Base-by-base conservation (phyloP, 2,888 invertebrate genomes). In the Choreutis nemorana region DNA sequence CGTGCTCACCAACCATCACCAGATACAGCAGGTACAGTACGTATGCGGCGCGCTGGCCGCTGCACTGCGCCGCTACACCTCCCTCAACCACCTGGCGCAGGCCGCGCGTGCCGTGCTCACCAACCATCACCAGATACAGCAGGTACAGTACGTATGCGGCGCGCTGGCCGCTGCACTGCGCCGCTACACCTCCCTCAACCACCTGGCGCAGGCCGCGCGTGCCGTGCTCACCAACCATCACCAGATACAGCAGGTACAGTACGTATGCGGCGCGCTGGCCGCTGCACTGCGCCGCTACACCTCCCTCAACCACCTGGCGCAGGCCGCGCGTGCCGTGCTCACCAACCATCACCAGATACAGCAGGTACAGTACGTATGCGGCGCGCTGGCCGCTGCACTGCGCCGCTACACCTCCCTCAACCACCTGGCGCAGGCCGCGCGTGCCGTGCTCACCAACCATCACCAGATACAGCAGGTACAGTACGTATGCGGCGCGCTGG, bases 161-260 rank as follows among this genome's bases (percentile, higher is more conserved):
- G n/a, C n/a, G n/a, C n/a, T n/a, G n/a, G n/a, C n/a, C n/a, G n/a
- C n/a, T n/a, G n/a, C n/a, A n/a, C 61, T 95, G 45, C 82, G 94
- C 26, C 86, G 94, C 26, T 95, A 95, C 68, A 96, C 95, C 9
- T 94, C 94, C 1, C 72, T 96, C 20, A 95, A 96, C 71, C 96
- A 96, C 68, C 78, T 96, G 52, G 94, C 95, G 18, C 87, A 89
- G 59, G 91, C 93, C 26, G 94, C 95, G 1, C 81, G 94, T 24
- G 93, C 94, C 16, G 95, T 96, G 9, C 81, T 96, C 29, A 91
- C 92, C 62, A 95, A 95, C 64, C 86, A 89, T 44, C 86, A 89
- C 42, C 94, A 95, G 73, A 94, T 95, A 44, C 85, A 87, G 45
- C 94, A 94, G 78, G 95, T 96, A 95, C 73, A n/a, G n/a, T n/a